These are phyloP conservation scores for Beris morrisii DNA, from an alignment of 2,888 invertebrate genomes.

Conservation along the genomic window DNA sequence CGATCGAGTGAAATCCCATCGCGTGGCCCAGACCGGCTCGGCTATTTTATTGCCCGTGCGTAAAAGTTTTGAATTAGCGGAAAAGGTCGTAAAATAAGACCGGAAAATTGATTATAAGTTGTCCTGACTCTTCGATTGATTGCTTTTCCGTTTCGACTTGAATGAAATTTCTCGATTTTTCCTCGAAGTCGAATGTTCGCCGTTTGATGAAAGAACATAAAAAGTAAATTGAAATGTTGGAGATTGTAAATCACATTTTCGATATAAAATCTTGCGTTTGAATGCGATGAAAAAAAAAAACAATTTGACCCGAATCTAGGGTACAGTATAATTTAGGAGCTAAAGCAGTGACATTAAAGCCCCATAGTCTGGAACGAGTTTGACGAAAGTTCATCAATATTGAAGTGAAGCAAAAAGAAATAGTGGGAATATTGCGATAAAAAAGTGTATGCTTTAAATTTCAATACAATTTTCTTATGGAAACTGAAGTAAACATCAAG, in stretches of 20 bases:
- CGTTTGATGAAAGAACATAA: conserved; percentile 27
- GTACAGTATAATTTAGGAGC: too few species aligned
- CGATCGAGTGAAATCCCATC: conserved; percentile 4
- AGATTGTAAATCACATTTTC: conserved; percentile 31
- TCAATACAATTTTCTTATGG: too few species aligned
- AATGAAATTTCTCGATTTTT: too few species aligned
- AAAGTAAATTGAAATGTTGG: conserved; percentile 32
- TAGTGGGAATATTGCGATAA: too few species aligned
- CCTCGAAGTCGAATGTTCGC: background rate
- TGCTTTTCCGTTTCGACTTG: conserved; percentile 4
- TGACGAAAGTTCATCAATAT: too few species aligned
- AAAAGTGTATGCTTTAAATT: too few species aligned
- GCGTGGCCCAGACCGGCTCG: background rate
- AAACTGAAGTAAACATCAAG: too few species aligned
- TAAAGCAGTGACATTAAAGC: too few species aligned
- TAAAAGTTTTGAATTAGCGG: conserved; percentile 28
- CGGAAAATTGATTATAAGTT: conserved; percentile 32
- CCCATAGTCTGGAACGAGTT: too few species aligned
- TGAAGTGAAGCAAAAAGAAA: too few species aligned
- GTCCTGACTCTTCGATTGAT: conserved; percentile 23
- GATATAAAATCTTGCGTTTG: conserved; percentile 28
- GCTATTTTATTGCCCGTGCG: conserved; percentile 24
- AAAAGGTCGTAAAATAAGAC: conserved; percentile 22
- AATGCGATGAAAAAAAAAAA: conserved; percentile 12
- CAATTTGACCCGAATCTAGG: background rate